Conservation (phyloP, 2,113 vertebrate genomes). For the Etheostoma cragini region DNA sequence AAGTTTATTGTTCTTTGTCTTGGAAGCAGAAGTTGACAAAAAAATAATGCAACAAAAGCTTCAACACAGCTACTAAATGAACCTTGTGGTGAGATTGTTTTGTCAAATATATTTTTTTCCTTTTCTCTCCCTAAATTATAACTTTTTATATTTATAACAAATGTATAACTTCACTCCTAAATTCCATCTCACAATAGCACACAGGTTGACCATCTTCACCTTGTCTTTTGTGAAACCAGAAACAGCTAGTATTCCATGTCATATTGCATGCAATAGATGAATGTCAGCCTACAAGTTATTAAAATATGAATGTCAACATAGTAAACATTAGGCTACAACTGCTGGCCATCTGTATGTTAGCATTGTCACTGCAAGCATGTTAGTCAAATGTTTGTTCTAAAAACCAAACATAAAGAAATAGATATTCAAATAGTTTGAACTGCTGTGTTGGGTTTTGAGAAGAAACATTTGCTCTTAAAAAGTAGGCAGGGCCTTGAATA, state of each 20-base stretch:
- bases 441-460: too few species aligned
- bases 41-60: not conserved
- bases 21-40: not conserved
- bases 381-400: not conserved
- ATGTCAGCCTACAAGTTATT: too few species aligned
- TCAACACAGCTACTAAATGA: not conserved
- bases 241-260: too few species aligned
- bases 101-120: not conserved
- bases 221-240: not conserved
- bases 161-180: not conserved
- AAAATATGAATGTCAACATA: not conserved
- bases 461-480: too few species aligned
- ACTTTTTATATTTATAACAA: too few species aligned
- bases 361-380: not conserved
- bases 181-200: not conserved
- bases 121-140: not conserved
- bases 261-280: too few species aligned
- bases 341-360: conserved; percentile 1
- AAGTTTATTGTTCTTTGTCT: conserved; percentile 9
- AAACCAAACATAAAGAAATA: too few species aligned
- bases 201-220: conserved; percentile 1
- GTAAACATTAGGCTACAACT: not conserved
- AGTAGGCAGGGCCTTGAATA: too few species aligned
- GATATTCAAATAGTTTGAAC: too few species aligned
- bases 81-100: conserved; percentile 2